Conservation (phyloP, 2,797 vertebrate genomes). For the Salmo trutta region DNA sequence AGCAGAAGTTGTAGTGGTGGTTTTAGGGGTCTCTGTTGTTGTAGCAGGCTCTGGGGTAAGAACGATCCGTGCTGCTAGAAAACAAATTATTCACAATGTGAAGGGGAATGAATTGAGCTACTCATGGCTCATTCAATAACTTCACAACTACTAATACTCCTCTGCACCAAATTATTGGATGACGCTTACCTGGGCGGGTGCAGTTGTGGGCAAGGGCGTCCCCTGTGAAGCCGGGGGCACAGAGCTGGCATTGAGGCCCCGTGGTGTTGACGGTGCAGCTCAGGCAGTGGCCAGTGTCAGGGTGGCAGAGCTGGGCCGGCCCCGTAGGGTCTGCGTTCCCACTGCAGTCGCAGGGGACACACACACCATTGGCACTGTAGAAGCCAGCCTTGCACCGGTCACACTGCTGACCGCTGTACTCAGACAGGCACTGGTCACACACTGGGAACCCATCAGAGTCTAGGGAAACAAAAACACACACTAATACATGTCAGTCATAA, state of each 20-base stretch:
- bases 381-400: conserved; percentile 80
- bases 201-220: conserved; percentile 79
- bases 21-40: conserved; percentile 43
- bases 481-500: neutral
- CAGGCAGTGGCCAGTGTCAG: conserved; percentile 84
- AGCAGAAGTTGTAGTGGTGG: conserved; percentile 40
- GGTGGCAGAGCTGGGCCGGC: conserved; percentile 76
- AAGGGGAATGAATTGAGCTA: neutral
- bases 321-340: conserved; percentile 81
- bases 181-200: conserved; percentile 78
- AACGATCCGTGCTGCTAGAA: conserved; percentile 49
- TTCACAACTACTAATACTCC: neutral
- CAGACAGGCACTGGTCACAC: conserved; percentile 82
- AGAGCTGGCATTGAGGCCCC: conserved; percentile 82
- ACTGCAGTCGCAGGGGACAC: conserved; percentile 82
- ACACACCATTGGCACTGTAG: conserved; percentile 81
- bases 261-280: conserved; percentile 83
- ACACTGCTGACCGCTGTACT: conserved; percentile 79
- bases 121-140: neutral
- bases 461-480: conserved; percentile 53
- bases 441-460: conserved; percentile 65
- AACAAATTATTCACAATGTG: conserved; percentile 12
- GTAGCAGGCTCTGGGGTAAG: conserved; percentile 38
- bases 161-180: neutral
- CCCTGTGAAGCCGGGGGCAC: conserved; percentile 77